Evolutionary conservation across 2,113 vertebrate species (phyloP).

Genomic region (Rhea pennata): DNA sequence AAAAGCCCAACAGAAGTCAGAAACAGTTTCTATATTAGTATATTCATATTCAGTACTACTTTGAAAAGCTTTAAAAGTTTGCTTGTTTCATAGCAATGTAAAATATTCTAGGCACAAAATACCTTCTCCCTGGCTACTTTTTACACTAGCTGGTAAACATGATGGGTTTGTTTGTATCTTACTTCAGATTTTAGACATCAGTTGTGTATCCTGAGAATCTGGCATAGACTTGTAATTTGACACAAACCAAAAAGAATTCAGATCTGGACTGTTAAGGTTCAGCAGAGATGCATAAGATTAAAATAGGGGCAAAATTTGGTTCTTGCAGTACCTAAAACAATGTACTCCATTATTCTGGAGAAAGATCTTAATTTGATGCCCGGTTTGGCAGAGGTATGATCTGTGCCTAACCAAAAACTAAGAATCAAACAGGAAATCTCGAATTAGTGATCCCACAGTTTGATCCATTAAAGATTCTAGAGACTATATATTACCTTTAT

Average conservation of each 20-base stretch:
- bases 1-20: background rate
- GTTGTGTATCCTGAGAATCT: no score
- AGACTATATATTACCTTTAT: background rate
- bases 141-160: background rate
- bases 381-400: background rate
- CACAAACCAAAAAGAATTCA: no score
- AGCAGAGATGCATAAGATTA: background rate
- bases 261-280: no score
- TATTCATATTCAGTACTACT: background rate
- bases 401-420: background rate
- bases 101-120: background rate
- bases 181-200: background rate
- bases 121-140: background rate
- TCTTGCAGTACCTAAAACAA: background rate
- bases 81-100: background rate
- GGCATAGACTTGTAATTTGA: no score
- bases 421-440: background rate
- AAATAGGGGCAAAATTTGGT: background rate
- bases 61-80: background rate
- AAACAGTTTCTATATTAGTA: background rate
- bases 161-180: background rate
- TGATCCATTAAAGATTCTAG: background rate
- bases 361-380: background rate
- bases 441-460: background rate
- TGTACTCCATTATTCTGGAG: background rate